These are phyloP conservation scores for Benthosema pterotum DNA, from an alignment of 2,797 vertebrate genomes.

Conservation along the genomic window DNA sequence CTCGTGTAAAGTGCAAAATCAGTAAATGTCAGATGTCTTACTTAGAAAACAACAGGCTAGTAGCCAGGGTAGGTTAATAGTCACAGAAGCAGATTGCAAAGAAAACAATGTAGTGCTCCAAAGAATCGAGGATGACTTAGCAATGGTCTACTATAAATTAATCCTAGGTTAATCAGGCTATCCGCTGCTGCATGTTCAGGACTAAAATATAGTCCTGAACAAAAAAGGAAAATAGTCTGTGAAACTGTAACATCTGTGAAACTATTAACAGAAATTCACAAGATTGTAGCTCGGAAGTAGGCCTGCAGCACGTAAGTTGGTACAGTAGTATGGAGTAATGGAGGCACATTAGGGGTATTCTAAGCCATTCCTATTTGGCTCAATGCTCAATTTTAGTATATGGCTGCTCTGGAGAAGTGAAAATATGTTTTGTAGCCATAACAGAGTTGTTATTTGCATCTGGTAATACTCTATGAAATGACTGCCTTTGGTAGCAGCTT, in stretches of 20 bases:
- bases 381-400: slow-evolving; percentile 57
- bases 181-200: slow-evolving; percentile 35
- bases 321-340: slow-evolving; percentile 60
- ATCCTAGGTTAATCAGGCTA: slow-evolving; percentile 29
- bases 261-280: not conserved
- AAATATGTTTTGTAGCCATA: slow-evolving; percentile 74
- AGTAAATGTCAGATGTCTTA: too few relatives aligned
- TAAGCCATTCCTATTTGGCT: slow-evolving; percentile 51
- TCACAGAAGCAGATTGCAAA: too few relatives aligned
- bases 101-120: too few relatives aligned
- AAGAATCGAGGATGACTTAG: too few relatives aligned
- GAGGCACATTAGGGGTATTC: slow-evolving; percentile 38
- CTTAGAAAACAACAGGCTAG: too few relatives aligned
- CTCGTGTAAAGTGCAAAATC: too few relatives aligned
- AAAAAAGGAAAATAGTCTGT: slow-evolving; percentile 40
- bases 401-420: slow-evolving; percentile 47
- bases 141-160: not conserved
- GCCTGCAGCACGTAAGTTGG: too few relatives aligned
- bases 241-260: slow-evolving; percentile 35
- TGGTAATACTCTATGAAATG: slow-evolving; percentile 57
- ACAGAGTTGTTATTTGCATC: slow-evolving; percentile 58
- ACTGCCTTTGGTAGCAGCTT: slow-evolving; percentile 52
- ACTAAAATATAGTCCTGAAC: slow-evolving; percentile 11
- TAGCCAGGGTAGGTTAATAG: too few relatives aligned
- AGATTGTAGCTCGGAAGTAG: too few relatives aligned